Evolutionary conservation across 2,113 vertebrate genomes (phyloP).

Genomic region (Plestiodon gilberti): DNA sequence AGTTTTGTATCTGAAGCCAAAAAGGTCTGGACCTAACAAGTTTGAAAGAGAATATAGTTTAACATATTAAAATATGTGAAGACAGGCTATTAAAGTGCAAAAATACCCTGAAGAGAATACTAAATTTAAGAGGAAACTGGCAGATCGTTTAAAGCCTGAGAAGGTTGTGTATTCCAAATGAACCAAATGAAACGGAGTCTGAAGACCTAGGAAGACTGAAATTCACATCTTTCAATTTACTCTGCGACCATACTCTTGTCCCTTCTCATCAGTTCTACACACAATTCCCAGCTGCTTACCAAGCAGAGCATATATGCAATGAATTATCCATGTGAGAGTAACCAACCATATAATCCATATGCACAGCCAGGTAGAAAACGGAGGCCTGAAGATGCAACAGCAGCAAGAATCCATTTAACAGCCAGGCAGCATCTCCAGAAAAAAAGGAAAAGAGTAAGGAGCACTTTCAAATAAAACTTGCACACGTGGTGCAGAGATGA

Average conservation of each 20-base stretch:
- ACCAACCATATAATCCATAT: slow-evolving; percentile 24
- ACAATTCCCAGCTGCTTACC: slow-evolving; percentile 22
- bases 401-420: slow-evolving; percentile 17
- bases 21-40: no score
- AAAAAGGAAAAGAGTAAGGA: background rate
- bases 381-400: slow-evolving; percentile 21
- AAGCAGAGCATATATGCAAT: slow-evolving; percentile 20
- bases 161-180: background rate
- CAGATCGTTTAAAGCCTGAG: background rate
- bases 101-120: background rate
- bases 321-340: background rate
- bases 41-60: background rate
- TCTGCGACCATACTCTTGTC: slow-evolving; percentile 5
- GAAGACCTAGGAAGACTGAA: background rate
- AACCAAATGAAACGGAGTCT: background rate
- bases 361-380: background rate
- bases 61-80: background rate
- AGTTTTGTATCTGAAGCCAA: no score
- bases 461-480: slow-evolving; percentile 24
- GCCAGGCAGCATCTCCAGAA: background rate
- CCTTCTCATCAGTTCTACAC: slow-evolving; percentile 16
- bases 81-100: background rate
- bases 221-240: slow-evolving; percentile 8
- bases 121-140: background rate
- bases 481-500: background rate